Base-by-base conservation (phyloP, 2,888 invertebrate genomes). In the Archips xylosteana region DNA sequence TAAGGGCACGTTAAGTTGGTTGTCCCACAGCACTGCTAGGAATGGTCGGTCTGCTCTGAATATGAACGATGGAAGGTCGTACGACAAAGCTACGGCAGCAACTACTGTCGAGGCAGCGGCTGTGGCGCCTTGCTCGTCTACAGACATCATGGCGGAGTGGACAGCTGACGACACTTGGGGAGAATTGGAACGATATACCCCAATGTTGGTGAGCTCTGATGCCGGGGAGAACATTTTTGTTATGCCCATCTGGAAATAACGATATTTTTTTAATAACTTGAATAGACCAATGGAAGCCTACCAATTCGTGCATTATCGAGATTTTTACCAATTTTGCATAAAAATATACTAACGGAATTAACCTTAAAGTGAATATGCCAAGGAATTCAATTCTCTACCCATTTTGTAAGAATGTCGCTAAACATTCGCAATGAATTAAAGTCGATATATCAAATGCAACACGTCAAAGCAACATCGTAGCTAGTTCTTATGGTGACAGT, bases 91-190 rank as follows among this genome's bases (percentile, higher is more conserved):
- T 0, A 95, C 91, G 0, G 91, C 94, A 3, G 90, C 86, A 39
- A 95, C 87, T 0, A 89, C 83, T 1, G 94, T 90, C 0, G 93
- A 92, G 1, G 94, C 95, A 0, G 95, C 88, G 0, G 95, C 95
- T 1, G 89, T 85, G 0, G 92, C 92, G 12, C 95, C 95, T 65
- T 90, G 81, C 76, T 95, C 95, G 62, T 95, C 95, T 1, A 95
- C 92, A 1, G 92, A 89, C n/a, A 95, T 78, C 23, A 88, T 83
- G 0, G 95, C 94, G 23, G 94, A 92, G 79, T 95, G 95, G 2
- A 95, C 71, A 0, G 95, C 94, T 32, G 91, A 88, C 0, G 91
- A 89, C 1, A 95, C 89, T 78, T 83, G 90, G 1, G 86, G 94
- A 2, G 87, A 79, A 4, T 75, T 78, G 1, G 80, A 77, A 0